Evolutionary conservation across 2,113 vertebrate genomes (phyloP), one percentile per base, ranked within the genome.

Genomic region (Maccullochella peelii): DNA sequence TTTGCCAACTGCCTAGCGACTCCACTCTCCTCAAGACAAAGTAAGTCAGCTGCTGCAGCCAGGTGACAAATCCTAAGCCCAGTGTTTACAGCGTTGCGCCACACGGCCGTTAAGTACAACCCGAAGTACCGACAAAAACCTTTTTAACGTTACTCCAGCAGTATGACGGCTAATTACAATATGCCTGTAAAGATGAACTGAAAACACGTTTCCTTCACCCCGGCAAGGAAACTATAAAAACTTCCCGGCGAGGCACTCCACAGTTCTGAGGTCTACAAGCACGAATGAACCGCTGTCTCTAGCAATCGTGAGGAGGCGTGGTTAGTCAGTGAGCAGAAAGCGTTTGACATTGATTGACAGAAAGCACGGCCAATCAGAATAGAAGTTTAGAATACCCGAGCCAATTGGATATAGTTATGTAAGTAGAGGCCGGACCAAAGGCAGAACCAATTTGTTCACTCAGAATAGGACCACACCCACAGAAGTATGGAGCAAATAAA

Each of bases 281-380:
- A 87, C 84, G 73, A 78, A 89, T 63, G 76, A 81, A 89, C 71
- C 79, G 33, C 72, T 86, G 73, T 44, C 86, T 80, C 40, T 1
- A 30, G 58, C 44, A 77, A 87, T 84, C 87, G n/a, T 79, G 76
- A 87, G 85, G 76, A 52, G 89, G 92, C 70, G 85, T 78, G 84
- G 69, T 25, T 61, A 76, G 20, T 20, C n/a, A 8, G 25, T 8
- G 59, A 71, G 59, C 59, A 9, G 36, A 65, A 10, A 5, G 25
- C 36, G 36, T 54, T 82, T 86, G 87, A 85, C 79, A 52, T 69
- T 77, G 81, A 90, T 52, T 84, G 92, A 91, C 83, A 84, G 50
- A 15, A 11, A 3, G 0, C 0, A 0, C 0, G 25, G 5, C 77
- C 82, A 91, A 91, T 90, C 16, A 61, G 8, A 68, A 38, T 25